These are phyloP conservation scores for Trisateles emortualis DNA, from an alignment of 2,888 invertebrate species.

Conservation along the genomic window DNA sequence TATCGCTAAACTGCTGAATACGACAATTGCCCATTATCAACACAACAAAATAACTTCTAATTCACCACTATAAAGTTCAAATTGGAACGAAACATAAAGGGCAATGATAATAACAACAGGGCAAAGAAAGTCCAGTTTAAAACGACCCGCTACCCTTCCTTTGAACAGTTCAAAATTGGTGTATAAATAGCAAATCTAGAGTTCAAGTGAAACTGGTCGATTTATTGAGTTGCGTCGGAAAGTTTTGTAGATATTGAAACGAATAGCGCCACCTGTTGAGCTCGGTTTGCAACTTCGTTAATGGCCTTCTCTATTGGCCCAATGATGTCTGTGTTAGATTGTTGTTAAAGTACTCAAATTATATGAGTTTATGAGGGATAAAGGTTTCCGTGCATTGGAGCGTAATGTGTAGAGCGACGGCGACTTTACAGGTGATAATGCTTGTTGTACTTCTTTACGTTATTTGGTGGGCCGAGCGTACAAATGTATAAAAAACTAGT, in stretches of 20 bases:
- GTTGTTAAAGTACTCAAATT: slow-evolving; percentile 51
- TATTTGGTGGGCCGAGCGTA: neutral
- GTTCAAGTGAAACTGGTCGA: slow-evolving; percentile 68
- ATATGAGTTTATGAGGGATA: slow-evolving; percentile 49
- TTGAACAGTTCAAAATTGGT: slow-evolving; percentile 36
- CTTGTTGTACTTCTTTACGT: slow-evolving; percentile 9
- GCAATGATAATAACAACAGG: slow-evolving; percentile 81
- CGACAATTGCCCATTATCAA: slow-evolving; percentile 48
- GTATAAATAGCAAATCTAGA: slow-evolving; percentile 34
- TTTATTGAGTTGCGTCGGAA: slow-evolving; percentile 81
- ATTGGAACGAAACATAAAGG: slow-evolving; percentile 62
- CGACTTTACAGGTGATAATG: slow-evolving; percentile 37
- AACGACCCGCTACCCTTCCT: slow-evolving; percentile 54
- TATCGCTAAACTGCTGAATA: slow-evolving; percentile 74
- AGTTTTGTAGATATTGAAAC: slow-evolving; percentile 86
- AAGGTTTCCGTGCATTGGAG: slow-evolving; percentile 33
- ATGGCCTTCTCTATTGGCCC: slow-evolving; percentile 70
- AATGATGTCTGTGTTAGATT: slow-evolving; percentile 62
- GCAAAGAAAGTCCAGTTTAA: slow-evolving; percentile 70
- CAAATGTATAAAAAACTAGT: too few species aligned
- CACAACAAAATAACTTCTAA: slow-evolving; percentile 56
- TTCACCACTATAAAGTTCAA: slow-evolving; percentile 61
- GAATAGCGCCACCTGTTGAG: slow-evolving; percentile 84
- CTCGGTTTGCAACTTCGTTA: slow-evolving; percentile 78
- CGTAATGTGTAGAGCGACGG: slow-evolving; percentile 13